These are phyloP conservation scores for Phalanger gymnotis DNA, from an alignment of 2,797 vertebrate species.

Conservation along the genomic window DNA sequence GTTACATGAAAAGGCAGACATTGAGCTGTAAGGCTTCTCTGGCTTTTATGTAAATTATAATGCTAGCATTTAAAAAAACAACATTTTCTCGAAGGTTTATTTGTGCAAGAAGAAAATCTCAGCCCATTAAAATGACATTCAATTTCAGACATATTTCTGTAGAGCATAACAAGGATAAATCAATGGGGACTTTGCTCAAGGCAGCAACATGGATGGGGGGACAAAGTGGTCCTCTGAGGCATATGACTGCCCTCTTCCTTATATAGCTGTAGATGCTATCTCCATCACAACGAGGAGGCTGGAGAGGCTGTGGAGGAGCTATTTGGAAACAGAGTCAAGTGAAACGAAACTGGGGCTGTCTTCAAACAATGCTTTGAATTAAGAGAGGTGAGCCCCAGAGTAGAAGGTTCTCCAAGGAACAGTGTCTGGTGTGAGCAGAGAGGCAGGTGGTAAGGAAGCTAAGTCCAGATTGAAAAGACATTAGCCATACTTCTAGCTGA, in stretches of 20 bases:
- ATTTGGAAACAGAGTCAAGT: neutral
- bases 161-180: neutral
- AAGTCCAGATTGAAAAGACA: neutral
- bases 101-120: slow-evolving; percentile 36
- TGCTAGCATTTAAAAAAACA: neutral
- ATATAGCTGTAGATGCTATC: neutral
- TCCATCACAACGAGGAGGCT: neutral
- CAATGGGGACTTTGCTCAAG: neutral
- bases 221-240: neutral
- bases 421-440: neutral
- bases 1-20: neutral
- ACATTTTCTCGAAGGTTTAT: neutral
- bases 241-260: neutral
- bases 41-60: neutral
- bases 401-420: neutral
- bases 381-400: neutral
- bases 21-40: neutral
- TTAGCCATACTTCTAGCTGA: neutral
- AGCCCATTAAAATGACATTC: neutral
- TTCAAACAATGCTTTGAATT: neutral
- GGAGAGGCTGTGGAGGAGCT: neutral
- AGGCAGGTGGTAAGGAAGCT: neutral
- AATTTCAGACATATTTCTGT: neutral
- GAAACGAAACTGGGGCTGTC: neutral
- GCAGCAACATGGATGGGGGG: neutral